Evolutionary conservation across 2,888 invertebrate species (phyloP), one percentile per base, ranked within the genome.

Genomic region (Sericinus montela): DNA sequence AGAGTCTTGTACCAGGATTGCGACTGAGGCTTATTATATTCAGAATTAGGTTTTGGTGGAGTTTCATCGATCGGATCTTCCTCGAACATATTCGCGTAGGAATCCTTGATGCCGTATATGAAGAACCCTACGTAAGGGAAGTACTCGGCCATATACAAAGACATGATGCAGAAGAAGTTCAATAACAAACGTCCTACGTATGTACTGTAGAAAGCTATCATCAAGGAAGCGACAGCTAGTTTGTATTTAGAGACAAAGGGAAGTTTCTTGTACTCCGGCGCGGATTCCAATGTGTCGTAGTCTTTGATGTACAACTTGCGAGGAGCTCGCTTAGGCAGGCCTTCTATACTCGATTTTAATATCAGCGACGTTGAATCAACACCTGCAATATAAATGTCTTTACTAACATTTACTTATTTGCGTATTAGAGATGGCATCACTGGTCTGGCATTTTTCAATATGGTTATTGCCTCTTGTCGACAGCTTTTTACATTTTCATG

Each of bases 111-210:
- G 9, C 93, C 93, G 62, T 87, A 93, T 15, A 73, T 75, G 61
- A 83, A 89, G 63, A 91, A 90, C 3, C 92, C 92, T 36, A 92
- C 63, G 56, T 91, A 90, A 1, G 94, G 93, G 58, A 90, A 91
- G 39, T 90, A 81, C 55, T 90, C 87, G 56, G 91, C 90, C 0
- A 93, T 59, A 58, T 88, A 89, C 37, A 93, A 72, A 1, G 84
- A 71, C 0, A 91, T 39, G 64, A 84, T 79, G 66, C 91, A 88
- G 40, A 90, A 75, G 43, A 71, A 69, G 62, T 93, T 93, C 34
- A 91, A 82, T 55, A 89, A 83, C 30, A 80, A 69, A 7, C 92
- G 85, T 19, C 91, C 86, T 47, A 90, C 65, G 46, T 51, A 57
- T 47, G 74, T 83, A 42, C 69, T 65, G 45, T 81, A 73, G 38